Evolutionary conservation across 2,888 invertebrate species (phyloP).

Genomic region (Euplagia quadripunctaria): DNA sequence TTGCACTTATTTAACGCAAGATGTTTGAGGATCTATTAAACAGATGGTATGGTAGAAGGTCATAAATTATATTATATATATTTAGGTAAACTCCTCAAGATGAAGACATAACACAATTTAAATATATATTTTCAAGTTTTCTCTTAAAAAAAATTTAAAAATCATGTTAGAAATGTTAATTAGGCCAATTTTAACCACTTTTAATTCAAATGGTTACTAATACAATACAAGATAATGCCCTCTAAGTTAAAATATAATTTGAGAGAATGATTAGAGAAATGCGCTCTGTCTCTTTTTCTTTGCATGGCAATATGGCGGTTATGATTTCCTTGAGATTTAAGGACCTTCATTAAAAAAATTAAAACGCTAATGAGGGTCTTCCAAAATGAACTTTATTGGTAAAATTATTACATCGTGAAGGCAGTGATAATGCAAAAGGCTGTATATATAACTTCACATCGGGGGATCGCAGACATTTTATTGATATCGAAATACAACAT

Average conservation of each 20-base stretch:
- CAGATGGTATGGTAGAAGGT: neutral
- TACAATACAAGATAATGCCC: neutral
- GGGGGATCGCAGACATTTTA: neutral
- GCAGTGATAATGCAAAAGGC: neutral
- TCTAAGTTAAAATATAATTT: neutral
- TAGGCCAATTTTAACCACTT: no score
- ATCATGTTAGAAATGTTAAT: no score
- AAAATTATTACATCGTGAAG: neutral
- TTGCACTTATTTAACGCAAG: constrained; percentile 44
- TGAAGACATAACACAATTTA: no score
- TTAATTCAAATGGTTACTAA: no score
- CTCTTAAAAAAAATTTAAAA: no score
- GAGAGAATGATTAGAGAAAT: neutral
- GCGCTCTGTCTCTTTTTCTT: neutral
- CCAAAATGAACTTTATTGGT: neutral
- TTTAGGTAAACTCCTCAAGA: neutral
- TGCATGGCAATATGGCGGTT: neutral
- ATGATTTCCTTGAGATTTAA: neutral
- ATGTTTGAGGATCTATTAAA: neutral
- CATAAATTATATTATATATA: neutral
- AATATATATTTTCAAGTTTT: no score
- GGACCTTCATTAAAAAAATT: neutral
- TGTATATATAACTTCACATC: neutral
- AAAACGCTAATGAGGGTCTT: neutral
- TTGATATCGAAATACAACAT: neutral